Percentiles rank a stretch among this genome's conserved stretches.
Conservation (phyloP, 2,113 vertebrate genomes). For the Eclectus roratus region DNA sequence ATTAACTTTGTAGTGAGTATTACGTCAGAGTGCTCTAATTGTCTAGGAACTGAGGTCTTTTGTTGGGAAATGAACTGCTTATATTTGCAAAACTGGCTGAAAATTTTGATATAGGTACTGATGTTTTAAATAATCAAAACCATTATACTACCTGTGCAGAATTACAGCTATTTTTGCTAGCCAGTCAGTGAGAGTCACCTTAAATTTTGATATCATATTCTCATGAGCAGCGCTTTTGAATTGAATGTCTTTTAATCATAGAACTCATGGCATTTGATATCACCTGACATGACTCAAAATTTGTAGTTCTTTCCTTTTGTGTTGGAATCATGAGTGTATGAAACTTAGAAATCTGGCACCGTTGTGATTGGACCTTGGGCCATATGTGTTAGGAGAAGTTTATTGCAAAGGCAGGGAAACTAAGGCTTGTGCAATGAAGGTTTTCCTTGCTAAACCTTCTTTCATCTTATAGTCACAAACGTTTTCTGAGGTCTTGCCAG, state of each 20-base stretch:
- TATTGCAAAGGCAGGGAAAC: neutral
- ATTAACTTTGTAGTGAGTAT: neutral
- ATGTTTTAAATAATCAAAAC: neutral
- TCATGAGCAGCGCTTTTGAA: neutral
- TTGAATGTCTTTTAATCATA: neutral
- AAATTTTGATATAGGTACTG: rapidly evolving
- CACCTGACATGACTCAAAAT: neutral
- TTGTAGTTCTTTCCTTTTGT: neutral
- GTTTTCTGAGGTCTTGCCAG: neutral
- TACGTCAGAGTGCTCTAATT: neutral
- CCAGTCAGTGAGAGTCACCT: neutral
- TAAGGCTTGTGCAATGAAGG: neutral
- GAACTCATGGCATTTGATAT: rapidly evolving
- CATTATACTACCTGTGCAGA: neutral
- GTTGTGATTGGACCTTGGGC: neutral
- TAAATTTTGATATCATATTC: neutral
- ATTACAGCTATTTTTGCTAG: neutral
- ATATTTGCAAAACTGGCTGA: neutral
- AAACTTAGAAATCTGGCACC: neutral
- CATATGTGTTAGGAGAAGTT: neutral
- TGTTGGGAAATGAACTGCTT: neutral
- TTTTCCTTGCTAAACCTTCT: neutral
- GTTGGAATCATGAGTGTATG: neutral
- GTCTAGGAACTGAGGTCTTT: neutral
- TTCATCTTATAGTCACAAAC: neutral